Percentiles rank a stretch among this genome's conserved stretches.
phyloP scores from a whole-genome alignment of 2,888 invertebrate genomes.

The Heterodera filipjevi region DNA sequence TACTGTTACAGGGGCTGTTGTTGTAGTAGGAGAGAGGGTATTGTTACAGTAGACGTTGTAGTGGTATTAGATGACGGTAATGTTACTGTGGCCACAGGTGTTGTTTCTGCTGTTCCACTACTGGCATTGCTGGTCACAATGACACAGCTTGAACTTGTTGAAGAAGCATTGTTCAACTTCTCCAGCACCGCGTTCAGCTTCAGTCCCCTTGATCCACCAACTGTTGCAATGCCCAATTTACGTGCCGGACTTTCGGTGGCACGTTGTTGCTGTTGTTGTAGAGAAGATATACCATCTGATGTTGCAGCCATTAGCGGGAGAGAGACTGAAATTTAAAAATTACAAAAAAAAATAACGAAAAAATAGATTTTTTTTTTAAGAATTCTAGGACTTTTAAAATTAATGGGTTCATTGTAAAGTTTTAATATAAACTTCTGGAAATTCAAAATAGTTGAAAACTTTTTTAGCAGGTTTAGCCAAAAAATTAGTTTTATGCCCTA shows the following conservation, averaged over 20 bases:
- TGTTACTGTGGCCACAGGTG: not conserved
- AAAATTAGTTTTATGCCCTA: too few relatives aligned
- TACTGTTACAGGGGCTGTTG: not conserved
- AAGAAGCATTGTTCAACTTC: not conserved
- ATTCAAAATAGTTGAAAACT: too few relatives aligned
- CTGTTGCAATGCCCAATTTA: not conserved
- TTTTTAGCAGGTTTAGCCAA: too few relatives aligned
- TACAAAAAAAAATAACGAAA: not conserved
- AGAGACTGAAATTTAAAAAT: not conserved
- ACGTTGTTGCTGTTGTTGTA: not conserved
- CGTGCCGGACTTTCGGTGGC: constrained; percentile 9
- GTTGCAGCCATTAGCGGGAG: not conserved
- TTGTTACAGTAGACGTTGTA: too few relatives aligned
- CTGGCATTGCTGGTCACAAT: not conserved
- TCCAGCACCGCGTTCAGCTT: constrained; percentile 16
- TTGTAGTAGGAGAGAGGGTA: too few relatives aligned
- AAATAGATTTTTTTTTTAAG: not conserved
- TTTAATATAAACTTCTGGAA: too few relatives aligned
- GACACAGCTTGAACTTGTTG: not conserved
- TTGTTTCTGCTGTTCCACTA: not conserved
- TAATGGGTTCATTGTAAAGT: too few relatives aligned
- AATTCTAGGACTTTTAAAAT: too few relatives aligned
- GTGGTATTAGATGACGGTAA: too few relatives aligned
- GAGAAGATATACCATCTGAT: not conserved
- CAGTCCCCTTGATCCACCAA: not conserved